These are phyloP conservation scores for Amorpha juglandis DNA, from an alignment of 2,888 invertebrate species.

Conservation along the genomic window DNA sequence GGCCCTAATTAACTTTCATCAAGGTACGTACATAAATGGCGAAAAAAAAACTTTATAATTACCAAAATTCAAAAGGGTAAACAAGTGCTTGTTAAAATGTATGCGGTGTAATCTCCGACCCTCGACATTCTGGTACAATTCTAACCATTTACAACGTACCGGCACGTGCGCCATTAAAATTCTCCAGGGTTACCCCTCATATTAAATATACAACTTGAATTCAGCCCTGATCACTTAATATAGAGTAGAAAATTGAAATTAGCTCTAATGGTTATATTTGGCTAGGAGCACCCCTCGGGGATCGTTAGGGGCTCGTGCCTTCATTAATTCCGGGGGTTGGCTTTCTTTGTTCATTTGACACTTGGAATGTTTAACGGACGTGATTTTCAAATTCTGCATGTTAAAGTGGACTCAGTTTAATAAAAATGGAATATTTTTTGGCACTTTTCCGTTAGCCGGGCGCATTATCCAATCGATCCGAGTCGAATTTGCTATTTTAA, in stretches of 20 bases:
- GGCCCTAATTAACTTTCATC: too few species aligned
- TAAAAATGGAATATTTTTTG: too few species aligned
- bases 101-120: constrained; percentile 9
- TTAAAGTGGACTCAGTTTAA: background rate
- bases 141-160: constrained; percentile 50
- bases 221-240: background rate
- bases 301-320: constrained; percentile 20
- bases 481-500: too few species aligned
- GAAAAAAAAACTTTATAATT: background rate
- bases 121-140: constrained; percentile 35
- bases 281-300: constrained; percentile 4
- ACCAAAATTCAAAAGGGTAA: constrained; percentile 1
- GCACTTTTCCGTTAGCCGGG: too few species aligned
- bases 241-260: constrained; percentile 8
- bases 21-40: too few species aligned
- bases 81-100: constrained; percentile 7
- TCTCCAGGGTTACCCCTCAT: constrained; percentile 37
- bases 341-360: constrained; percentile 19
- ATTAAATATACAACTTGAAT: background rate
- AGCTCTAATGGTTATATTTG: constrained; percentile 14
- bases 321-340: constrained; percentile 11
- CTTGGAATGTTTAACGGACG: constrained; percentile 15
- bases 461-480: too few species aligned
- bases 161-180: constrained; percentile 56
- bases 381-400: background rate